Evolutionary conservation across 1,140 invertebrate species (phyloP).

Genomic region (Leptinotarsa texana): DNA sequence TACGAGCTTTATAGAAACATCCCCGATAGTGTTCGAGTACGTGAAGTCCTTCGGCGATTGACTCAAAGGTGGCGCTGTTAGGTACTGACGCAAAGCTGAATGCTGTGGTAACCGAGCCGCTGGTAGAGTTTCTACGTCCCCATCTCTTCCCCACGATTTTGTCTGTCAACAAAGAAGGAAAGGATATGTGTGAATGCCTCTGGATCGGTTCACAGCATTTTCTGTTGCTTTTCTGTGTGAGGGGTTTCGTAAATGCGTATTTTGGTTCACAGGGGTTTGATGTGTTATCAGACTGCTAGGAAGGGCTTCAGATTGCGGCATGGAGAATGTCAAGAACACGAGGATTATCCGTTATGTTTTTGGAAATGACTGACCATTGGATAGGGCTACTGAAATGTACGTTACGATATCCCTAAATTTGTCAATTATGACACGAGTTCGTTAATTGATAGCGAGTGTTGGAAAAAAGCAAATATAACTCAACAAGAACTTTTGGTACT

Average conservation of each 20-base stretch:
- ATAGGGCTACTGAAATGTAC: too few species aligned
- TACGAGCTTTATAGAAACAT: neutral
- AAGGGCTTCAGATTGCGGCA: too few species aligned
- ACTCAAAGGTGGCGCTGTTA: slow-evolving; percentile 34
- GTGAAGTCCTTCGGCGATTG: neutral
- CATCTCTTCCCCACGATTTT: slow-evolving; percentile 54
- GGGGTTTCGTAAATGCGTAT: slow-evolving; percentile 22
- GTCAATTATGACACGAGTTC: too few species aligned
- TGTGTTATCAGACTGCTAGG: too few species aligned
- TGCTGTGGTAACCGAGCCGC: slow-evolving; percentile 12
- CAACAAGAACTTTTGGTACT: too few species aligned
- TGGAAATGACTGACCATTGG: too few species aligned
- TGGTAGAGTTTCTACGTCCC: slow-evolving; percentile 23
- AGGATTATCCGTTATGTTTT: too few species aligned
- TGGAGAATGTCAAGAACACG: too few species aligned
- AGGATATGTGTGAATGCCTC: slow-evolving; percentile 61
- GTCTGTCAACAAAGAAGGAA: slow-evolving; percentile 72
- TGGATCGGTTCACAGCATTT: slow-evolving; percentile 28
- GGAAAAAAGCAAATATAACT: too few species aligned
- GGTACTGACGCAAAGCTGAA: slow-evolving; percentile 35
- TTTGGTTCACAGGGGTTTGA: neutral
- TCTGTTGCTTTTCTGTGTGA: slow-evolving; percentile 21
- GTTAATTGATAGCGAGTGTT: too few species aligned
- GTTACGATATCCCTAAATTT: too few species aligned
- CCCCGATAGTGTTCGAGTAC: slow-evolving; percentile 4